A percentile compares a stretch with the other conserved stretches of the same genome.
These are phyloP conservation scores for Drosophila tanythrix DNA, from an alignment of 2,888 invertebrate species.

Conservation along the genomic window DNA sequence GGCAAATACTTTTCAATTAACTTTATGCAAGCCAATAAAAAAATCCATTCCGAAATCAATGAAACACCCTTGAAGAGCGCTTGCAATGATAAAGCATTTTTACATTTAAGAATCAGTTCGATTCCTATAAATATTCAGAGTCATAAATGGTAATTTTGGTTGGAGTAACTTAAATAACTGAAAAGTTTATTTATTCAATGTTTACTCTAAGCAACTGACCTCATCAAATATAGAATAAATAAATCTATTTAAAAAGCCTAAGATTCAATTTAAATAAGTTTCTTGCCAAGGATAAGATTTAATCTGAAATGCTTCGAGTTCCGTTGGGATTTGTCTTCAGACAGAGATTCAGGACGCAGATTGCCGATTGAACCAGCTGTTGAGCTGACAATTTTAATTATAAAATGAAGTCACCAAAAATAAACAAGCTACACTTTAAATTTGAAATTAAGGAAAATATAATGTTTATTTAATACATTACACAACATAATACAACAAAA, in stretches of 20 bases:
- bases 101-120: neutral
- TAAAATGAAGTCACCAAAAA: neutral
- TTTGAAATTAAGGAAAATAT: neutral
- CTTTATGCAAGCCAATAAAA: constrained; percentile 25
- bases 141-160: neutral
- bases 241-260: neutral
- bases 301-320: neutral
- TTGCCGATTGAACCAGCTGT: neutral
- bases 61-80: neutral
- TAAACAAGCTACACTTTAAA: neutral
- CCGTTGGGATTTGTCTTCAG: neutral
- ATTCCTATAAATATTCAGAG: neutral
- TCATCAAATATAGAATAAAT: neutral
- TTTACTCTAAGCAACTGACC: too few species aligned
- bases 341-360: neutral
- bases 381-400: neutral
- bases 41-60: neutral
- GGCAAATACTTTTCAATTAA: constrained; percentile 75
- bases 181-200: neutral
- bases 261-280: neutral
- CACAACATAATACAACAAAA: neutral
- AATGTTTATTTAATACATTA: neutral
- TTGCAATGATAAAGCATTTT: neutral
- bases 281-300: neutral
- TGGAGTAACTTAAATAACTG: neutral